A percentile compares a stretch with the other conserved stretches of the same genome.
Evolutionary conservation across 1,140 invertebrate species (phyloP).

Genomic region (Adoxophyes honmai): DNA sequence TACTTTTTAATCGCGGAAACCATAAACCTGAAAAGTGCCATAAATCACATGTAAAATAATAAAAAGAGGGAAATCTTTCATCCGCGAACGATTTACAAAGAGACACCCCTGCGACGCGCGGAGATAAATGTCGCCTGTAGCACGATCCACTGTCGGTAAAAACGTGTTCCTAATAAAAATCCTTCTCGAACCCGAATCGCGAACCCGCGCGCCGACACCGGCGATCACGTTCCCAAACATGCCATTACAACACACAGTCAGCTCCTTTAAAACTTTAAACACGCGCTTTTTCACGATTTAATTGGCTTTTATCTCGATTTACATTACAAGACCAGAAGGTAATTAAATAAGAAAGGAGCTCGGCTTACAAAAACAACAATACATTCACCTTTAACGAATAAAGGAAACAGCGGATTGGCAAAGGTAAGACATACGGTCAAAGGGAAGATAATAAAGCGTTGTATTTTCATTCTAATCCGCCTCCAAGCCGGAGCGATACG

Average conservation of each 20-base stretch:
- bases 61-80: conserved; percentile 68
- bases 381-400: conserved; percentile 34
- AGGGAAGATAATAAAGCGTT: conserved; percentile 69
- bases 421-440: conserved; percentile 68
- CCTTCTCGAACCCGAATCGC: conserved; percentile 14
- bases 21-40: conserved; percentile 53
- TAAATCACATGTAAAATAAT: conserved; percentile 73
- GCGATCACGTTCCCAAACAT: conserved; percentile 2
- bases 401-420: conserved; percentile 37
- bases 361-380: conserved; percentile 35
- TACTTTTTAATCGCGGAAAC: conserved; percentile 42
- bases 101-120: conserved; percentile 39
- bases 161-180: conserved; percentile 49
- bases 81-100: conserved; percentile 67
- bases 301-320: conserved; percentile 8
- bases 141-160: conserved; percentile 51
- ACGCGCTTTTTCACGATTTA: conserved; percentile 17
- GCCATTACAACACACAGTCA: neutral
- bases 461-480: conserved; percentile 73
- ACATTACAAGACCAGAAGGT: conserved; percentile 14
- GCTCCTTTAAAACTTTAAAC: conserved; percentile 17
- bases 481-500: conserved; percentile 50
- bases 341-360: conserved; percentile 35
- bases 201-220: neutral
- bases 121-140: conserved; percentile 63